Conservation (phyloP, 2,888 invertebrate species). For the Xylophagus ater region DNA sequence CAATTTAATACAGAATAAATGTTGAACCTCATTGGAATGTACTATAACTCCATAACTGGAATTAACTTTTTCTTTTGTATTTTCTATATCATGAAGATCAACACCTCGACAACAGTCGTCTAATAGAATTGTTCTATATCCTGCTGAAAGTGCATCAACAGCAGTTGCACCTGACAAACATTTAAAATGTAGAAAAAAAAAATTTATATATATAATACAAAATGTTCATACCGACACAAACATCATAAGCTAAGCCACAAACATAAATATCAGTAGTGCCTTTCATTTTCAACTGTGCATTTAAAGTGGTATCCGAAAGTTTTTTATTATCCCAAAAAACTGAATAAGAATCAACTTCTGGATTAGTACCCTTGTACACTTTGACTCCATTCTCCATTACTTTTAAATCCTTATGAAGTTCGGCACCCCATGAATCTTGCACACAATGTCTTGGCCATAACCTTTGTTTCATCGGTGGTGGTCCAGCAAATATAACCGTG, state of each 20-base stretch:
- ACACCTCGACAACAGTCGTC: conserved; percentile 90
- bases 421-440: conserved; percentile 90
- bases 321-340: conserved; percentile 98
- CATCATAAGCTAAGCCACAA: conserved; percentile 90
- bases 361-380: conserved; percentile 84
- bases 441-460: conserved; percentile 96
- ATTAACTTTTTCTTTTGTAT: conserved; percentile 63
- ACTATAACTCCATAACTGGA: conserved; percentile 71
- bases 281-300: conserved; percentile 64
- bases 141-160: conserved; percentile 77
- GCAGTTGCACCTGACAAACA: conserved; percentile 63
- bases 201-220: neutral
- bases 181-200: conserved; percentile 3
- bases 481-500: conserved; percentile 84
- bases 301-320: conserved; percentile 73
- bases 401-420: conserved; percentile 81
- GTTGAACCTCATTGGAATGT: conserved; percentile 52
- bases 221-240: conserved; percentile 68
- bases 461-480: conserved; percentile 74
- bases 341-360: conserved; percentile 93
- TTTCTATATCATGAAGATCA: conserved; percentile 70
- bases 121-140: conserved; percentile 77
- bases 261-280: conserved; percentile 86
- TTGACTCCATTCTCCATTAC: conserved; percentile 64
- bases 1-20: conserved; percentile 3